Conservation (phyloP, 2,797 vertebrate genomes). For the Esox lucius region DNA sequence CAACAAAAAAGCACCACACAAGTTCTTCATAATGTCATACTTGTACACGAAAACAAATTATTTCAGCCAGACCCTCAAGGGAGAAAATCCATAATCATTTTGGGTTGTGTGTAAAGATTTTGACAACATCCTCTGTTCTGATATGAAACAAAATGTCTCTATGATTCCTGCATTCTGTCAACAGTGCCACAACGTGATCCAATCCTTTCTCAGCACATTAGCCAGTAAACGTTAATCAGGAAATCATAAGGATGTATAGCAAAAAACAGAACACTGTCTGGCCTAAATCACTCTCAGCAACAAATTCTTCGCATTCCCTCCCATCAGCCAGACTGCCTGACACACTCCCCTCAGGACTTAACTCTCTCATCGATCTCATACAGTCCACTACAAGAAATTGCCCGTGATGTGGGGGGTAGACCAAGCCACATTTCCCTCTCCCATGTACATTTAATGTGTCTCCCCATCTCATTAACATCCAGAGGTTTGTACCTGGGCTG, state of each 20-base stretch:
- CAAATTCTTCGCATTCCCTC: neutral
- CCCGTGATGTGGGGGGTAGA: slow-evolving; percentile 9
- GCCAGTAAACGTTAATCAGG: neutral
- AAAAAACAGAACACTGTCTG: neutral
- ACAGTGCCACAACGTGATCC: neutral
- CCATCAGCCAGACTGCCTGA: neutral
- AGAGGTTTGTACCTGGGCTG: neutral
- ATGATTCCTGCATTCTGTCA: neutral
- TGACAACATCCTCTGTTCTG: neutral
- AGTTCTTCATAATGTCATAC: neutral
- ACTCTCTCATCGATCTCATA: slow-evolving; percentile 30
- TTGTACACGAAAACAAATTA: neutral
- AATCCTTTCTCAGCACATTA: neutral
- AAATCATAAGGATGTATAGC: neutral
- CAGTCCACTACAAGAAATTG: slow-evolving; percentile 14
- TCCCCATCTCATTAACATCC: slow-evolving; percentile 29
- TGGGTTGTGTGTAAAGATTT: neutral
- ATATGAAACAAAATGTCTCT: neutral
- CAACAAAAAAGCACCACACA: slow-evolving; percentile 26
- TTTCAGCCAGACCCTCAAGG: neutral
- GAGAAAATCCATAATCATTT: neutral
- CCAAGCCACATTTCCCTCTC: slow-evolving; percentile 19
- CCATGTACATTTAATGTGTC: slow-evolving; percentile 25
- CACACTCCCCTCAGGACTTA: neutral
- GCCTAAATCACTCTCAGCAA: neutral